These are phyloP conservation scores for Rhopalosiphum padi DNA, from an alignment of 1,140 invertebrate species.

Conservation along the genomic window DNA sequence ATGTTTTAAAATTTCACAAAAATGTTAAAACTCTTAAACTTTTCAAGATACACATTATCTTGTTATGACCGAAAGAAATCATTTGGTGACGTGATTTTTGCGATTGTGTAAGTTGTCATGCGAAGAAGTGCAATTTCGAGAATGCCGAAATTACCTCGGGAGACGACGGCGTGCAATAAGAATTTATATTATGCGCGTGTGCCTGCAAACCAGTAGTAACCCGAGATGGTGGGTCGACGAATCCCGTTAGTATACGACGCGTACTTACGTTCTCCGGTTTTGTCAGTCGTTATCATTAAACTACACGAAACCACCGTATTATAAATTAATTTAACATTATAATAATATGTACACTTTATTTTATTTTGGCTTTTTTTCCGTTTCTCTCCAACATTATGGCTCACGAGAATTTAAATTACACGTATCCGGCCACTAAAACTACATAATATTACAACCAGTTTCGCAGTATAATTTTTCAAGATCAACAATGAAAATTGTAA, in stretches of 20 bases:
- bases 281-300: not conserved
- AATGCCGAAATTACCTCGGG: not conserved
- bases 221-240: not conserved
- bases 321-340: constrained; percentile 8
- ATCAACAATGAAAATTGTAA: not conserved
- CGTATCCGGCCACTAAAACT: not conserved
- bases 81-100: not conserved
- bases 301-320: not conserved
- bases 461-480: not conserved
- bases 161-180: not conserved
- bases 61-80: not conserved
- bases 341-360: not conserved
- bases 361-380: not conserved
- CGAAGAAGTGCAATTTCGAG: not conserved
- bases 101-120: not conserved
- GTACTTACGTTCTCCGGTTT: not conserved
- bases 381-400: not conserved
- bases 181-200: not conserved
- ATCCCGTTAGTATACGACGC: not conserved
- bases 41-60: not conserved
- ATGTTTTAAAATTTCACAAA: not conserved
- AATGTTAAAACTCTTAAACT: not conserved
- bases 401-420: not conserved
- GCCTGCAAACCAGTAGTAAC: not conserved
- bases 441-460: not conserved